Percentiles rank a stretch among this genome's conserved stretches.
Evolutionary conservation across 2,113 vertebrate species (phyloP).

Genomic region (Ahaetulla prasina): DNA sequence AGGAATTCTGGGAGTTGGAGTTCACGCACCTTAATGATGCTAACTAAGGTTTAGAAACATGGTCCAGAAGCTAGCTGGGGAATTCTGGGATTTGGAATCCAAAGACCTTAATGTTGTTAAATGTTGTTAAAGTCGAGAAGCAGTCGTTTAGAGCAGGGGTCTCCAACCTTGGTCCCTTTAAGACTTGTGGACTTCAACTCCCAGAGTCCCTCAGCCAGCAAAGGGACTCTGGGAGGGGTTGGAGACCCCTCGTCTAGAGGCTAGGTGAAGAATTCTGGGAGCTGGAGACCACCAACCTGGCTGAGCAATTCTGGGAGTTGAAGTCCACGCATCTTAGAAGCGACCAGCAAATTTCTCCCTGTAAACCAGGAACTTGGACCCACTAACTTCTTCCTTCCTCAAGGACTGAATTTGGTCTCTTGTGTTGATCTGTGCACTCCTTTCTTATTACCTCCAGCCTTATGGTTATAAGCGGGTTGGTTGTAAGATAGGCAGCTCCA

Average conservation of each 20-base stretch:
- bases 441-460: background rate
- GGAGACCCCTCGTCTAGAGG: background rate
- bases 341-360: background rate
- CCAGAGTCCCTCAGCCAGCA: no score
- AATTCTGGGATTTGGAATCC: background rate
- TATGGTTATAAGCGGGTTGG: background rate
- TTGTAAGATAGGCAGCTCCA: background rate
- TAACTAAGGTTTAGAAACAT: background rate
- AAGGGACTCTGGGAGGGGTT: no score
- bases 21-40: no score
- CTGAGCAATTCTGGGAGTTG: background rate
- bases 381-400: background rate
- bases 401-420: background rate
- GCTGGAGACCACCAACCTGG: background rate
- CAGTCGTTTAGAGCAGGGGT: background rate
- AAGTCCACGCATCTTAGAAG: background rate
- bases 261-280: background rate
- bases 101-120: background rate
- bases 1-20: background rate
- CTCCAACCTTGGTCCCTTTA: no score
- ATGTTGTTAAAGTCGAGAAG: background rate
- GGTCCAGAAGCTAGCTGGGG: background rate
- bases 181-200: no score
- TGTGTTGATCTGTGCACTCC: background rate
- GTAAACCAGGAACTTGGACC: background rate